Evolutionary conservation across 2,797 vertebrate genomes (phyloP).

Genomic region (Trachurus trachurus): DNA sequence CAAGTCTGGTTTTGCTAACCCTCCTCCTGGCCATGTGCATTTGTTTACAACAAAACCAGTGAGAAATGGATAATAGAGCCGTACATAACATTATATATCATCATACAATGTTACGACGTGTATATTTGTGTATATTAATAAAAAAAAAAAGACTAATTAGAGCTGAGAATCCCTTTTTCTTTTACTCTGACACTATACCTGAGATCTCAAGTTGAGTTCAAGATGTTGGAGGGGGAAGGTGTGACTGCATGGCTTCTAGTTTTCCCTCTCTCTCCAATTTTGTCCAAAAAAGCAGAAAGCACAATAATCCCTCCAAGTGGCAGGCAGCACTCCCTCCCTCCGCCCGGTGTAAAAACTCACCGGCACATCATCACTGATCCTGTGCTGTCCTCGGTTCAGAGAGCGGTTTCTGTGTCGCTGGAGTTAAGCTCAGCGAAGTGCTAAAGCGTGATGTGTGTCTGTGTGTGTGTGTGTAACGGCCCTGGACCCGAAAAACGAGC

Average conservation of each 20-base stretch:
- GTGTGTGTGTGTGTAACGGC: conserved; percentile 41
- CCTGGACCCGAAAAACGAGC: conserved; percentile 57
- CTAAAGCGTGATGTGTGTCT: conserved; percentile 24
- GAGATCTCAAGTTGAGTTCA: conserved; percentile 33
- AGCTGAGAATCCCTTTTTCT: background rate
- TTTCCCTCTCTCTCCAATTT: conserved; percentile 22
- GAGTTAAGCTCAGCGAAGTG: conserved; percentile 37
- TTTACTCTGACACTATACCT: conserved; percentile 51
- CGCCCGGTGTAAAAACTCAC: conserved; percentile 16
- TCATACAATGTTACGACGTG: no score
- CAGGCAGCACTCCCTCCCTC: conserved; percentile 21
- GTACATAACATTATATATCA: no score
- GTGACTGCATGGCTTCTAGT: conserved; percentile 15
- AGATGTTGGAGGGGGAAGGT: conserved; percentile 1
- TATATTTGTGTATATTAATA: no score
- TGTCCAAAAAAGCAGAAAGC: conserved; percentile 24
- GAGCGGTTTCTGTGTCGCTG: conserved; percentile 29
- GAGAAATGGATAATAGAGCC: no score
- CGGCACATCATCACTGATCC: conserved; percentile 51
- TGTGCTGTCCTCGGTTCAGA: conserved; percentile 38
- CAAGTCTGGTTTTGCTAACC: no score
- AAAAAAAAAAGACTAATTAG: background rate
- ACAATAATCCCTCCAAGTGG: conserved; percentile 49
- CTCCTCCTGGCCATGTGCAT: no score
- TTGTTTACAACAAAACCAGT: no score